Evolutionary conservation across 1,140 invertebrate genomes (phyloP).

Genomic region (Whitmania pigra): DNA sequence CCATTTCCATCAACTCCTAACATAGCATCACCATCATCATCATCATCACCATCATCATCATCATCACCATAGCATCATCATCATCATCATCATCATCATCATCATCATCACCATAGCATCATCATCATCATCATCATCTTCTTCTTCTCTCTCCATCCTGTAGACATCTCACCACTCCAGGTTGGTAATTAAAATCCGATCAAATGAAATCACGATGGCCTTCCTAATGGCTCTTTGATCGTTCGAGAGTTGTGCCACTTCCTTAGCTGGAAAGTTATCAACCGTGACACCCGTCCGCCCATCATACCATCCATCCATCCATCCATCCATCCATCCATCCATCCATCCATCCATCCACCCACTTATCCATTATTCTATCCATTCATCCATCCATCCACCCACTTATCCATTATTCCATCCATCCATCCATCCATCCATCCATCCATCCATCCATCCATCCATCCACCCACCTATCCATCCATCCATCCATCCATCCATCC

Average conservation of each 20-base stretch:
- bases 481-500: conserved; percentile 16
- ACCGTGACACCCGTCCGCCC: not conserved
- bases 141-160: not conserved
- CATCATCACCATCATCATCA: not conserved
- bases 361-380: conserved; percentile 9
- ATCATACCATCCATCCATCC: conserved; percentile 11
- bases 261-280: too few species aligned
- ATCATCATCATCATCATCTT: conserved; percentile 8
- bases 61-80: not conserved
- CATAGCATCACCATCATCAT: not conserved
- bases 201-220: too few species aligned
- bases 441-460: conserved; percentile 12
- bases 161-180: too few species aligned
- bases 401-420: too few species aligned
- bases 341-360: conserved; percentile 14
- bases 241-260: too few species aligned
- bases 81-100: not conserved
- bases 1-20: not conserved
- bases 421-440: not conserved
- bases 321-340: conserved; percentile 8
- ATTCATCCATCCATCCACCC: conserved; percentile 16
- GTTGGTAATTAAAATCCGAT: too few species aligned
- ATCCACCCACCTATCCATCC: conserved; percentile 11
- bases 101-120: not conserved
- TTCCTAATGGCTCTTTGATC: too few species aligned